A percentile compares a stretch with the other conserved stretches of the same genome.
phyloP scores from a whole-genome alignment of 2,113 vertebrate species.

The Erythrocercus mccallii region DNA sequence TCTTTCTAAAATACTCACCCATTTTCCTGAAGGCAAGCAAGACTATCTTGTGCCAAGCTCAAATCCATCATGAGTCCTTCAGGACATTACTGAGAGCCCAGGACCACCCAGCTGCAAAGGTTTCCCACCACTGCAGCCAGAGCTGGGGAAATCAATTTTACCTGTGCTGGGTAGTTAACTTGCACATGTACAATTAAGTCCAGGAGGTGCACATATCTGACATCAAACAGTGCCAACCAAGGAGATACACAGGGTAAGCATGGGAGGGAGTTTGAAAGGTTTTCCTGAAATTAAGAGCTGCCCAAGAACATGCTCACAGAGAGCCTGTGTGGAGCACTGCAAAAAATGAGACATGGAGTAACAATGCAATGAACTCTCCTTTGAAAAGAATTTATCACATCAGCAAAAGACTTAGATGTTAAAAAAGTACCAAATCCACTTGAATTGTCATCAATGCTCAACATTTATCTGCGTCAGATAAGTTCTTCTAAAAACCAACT shows the following conservation, averaged over 20 bases:
- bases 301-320: background rate
- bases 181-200: background rate
- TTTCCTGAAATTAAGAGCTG: background rate
- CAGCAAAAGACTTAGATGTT: background rate
- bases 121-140: background rate
- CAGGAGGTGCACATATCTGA: background rate
- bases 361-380: background rate
- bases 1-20: background rate
- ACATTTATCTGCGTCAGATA: background rate
- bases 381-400: background rate
- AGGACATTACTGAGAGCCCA: background rate
- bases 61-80: rapidly evolving
- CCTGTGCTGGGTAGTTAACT: background rate
- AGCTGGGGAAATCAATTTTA: background rate
- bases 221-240: background rate
- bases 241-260: background rate
- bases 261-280: background rate
- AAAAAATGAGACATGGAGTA: background rate
- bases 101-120: background rate
- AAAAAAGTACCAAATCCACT: background rate
- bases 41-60: background rate
- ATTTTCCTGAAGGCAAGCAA: background rate
- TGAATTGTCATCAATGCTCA: background rate
- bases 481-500: background rate
- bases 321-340: background rate